Evolutionary conservation across 2,797 vertebrate genomes (phyloP).

Genomic region (Numenius phaeopus): DNA sequence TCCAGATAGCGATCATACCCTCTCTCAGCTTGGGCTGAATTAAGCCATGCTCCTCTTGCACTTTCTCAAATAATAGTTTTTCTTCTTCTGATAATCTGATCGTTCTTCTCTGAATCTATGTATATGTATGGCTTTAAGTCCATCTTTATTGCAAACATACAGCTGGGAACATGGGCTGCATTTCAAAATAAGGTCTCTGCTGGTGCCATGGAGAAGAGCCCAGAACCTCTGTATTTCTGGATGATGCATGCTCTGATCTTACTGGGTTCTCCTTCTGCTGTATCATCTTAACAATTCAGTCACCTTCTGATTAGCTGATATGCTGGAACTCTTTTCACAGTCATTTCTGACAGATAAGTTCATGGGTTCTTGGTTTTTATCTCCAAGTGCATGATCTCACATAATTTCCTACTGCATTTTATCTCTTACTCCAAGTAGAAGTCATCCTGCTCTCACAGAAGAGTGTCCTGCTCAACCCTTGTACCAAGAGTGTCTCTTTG

Average conservation of each 20-base stretch:
- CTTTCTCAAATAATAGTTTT: background rate
- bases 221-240: background rate
- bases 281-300: background rate
- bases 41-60: background rate
- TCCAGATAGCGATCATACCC: background rate
- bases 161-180: background rate
- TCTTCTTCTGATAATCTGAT: background rate
- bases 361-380: background rate
- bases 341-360: background rate
- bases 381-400: fast-evolving
- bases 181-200: background rate
- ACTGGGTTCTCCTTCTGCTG: background rate
- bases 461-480: background rate
- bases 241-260: background rate
- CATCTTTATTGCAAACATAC: background rate
- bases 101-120: background rate
- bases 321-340: background rate
- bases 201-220: background rate
- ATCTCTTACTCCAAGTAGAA: background rate
- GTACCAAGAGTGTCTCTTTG: background rate
- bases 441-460: background rate
- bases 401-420: background rate
- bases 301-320: background rate
- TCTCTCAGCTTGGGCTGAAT: background rate
- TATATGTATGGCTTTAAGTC: background rate